Percentiles rank a stretch among this genome's conserved stretches.
Conservation (phyloP, 2,797 vertebrate species). For the Champsocephalus esox region DNA sequence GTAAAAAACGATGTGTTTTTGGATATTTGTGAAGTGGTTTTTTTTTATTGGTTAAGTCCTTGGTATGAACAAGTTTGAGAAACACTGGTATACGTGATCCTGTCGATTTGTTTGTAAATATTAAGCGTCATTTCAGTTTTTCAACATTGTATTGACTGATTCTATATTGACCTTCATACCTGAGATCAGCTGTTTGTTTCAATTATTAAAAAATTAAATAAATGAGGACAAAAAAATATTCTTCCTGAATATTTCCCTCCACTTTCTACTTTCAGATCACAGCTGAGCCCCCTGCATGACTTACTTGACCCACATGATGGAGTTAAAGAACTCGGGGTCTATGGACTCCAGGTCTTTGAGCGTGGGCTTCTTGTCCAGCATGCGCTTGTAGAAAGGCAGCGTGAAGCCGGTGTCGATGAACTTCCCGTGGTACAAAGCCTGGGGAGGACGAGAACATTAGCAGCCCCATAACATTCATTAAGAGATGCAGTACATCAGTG, state of each 20-base stretch:
- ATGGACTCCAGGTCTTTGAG: constrained; percentile 98
- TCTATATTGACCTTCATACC: background rate
- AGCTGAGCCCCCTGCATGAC: constrained; percentile 55
- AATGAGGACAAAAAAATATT: background rate
- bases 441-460: constrained; percentile 7
- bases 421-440: constrained; percentile 98
- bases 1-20: too few relatives aligned
- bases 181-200: too few relatives aligned
- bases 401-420: constrained; percentile 99
- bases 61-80: too few relatives aligned
- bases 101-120: background rate
- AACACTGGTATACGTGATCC: too few relatives aligned
- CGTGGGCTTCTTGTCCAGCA: constrained; percentile 97
- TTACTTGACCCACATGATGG: constrained; percentile 98
- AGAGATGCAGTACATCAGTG: background rate
- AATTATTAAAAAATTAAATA: background rate
- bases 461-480: background rate
- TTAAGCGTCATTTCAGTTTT: too few relatives aligned
- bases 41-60: too few relatives aligned
- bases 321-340: constrained; percentile 98
- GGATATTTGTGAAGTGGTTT: too few relatives aligned
- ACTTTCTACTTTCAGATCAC: background rate
- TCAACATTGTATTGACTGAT: background rate
- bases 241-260: background rate
- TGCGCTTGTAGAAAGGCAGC: constrained; percentile 97